A percentile compares a stretch with the other conserved stretches of the same genome.
These are phyloP conservation scores for Agelaius phoeniceus DNA, from an alignment of 2,113 vertebrate species.

Conservation along the genomic window DNA sequence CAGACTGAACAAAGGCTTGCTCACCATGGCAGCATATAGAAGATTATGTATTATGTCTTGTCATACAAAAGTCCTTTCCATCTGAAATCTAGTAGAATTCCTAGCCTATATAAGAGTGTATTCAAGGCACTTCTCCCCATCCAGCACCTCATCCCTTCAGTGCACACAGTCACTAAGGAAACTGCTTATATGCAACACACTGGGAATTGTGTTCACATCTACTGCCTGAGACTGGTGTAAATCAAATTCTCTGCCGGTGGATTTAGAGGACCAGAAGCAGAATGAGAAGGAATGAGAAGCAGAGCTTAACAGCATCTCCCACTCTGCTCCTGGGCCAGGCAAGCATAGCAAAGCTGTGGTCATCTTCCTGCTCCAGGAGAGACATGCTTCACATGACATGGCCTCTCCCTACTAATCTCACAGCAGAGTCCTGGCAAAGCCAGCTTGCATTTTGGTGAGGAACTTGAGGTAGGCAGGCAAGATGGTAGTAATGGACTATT, in stretches of 20 bases:
- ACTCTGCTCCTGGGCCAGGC: background rate
- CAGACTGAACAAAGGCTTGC: background rate
- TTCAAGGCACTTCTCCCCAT: background rate
- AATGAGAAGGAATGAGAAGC: background rate
- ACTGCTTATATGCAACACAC: background rate
- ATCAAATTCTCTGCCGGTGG: background rate
- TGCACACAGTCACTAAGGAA: background rate
- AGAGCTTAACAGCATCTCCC: background rate
- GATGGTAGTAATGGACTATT: background rate
- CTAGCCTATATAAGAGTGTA: background rate
- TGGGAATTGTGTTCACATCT: background rate
- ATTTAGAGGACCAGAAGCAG: background rate
- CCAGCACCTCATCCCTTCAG: background rate
- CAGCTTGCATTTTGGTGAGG: accelerated
- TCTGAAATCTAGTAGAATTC: background rate
- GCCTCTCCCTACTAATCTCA: background rate
- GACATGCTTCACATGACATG: accelerated
- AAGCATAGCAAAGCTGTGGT: background rate
- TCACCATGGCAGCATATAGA: background rate
- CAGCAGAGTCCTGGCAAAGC: accelerated
- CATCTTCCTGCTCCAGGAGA: background rate
- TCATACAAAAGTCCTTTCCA: background rate
- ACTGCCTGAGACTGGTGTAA: background rate
- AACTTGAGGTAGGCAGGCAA: background rate
- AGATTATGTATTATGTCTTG: accelerated